Evolutionary conservation across 2,797 vertebrate species (phyloP), one percentile per base, ranked within the genome.

Genomic region (Chanos chanos): DNA sequence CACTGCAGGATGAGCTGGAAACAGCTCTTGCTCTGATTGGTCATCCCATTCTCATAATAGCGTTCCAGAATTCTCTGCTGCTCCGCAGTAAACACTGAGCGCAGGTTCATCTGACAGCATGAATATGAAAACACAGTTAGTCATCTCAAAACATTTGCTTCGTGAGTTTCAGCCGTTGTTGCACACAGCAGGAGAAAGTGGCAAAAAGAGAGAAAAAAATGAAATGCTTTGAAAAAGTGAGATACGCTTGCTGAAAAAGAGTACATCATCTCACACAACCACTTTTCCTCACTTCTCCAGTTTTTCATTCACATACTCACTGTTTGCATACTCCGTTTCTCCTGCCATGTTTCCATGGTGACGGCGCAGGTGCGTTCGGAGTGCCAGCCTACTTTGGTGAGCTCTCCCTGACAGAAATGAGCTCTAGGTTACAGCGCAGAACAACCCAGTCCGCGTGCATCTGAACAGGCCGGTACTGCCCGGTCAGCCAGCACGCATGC

Each of bases 11-110:
- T 99, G 74, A 98, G 93, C 91, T 97, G 95, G 89, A 99, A 98
- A 88, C 96, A 99, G 83, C 95, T 92, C 86, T 98, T 98, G 92
- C 96, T 99, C 85, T 99, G 97, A 93, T 99, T 99, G 89, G 93
- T 99, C 96, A 99, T 99, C 84, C 97, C 97, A 86, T 93, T 96
- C 59, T 99, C 94, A 86, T 99, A 99, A 86, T 98, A 99, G 73
- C 94, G 93, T 77, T 99, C 95, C 73, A 99, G 91, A 87, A 95
- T 94, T 79, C 93, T 92, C 84, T 99, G 95, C 87, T 99, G 97
- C 60, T 99, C 97, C 82, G 88, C 87, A 64, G 94, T 97, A 86
- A 99, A 98, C 77, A 99, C 95, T 77, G 97, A 99, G 73, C 97
- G 93, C 80, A 98, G 92, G 89, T 99, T 98, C 97, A 99, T 99